Conservation (phyloP, 2,113 vertebrate genomes). For the Athene noctua region DNA sequence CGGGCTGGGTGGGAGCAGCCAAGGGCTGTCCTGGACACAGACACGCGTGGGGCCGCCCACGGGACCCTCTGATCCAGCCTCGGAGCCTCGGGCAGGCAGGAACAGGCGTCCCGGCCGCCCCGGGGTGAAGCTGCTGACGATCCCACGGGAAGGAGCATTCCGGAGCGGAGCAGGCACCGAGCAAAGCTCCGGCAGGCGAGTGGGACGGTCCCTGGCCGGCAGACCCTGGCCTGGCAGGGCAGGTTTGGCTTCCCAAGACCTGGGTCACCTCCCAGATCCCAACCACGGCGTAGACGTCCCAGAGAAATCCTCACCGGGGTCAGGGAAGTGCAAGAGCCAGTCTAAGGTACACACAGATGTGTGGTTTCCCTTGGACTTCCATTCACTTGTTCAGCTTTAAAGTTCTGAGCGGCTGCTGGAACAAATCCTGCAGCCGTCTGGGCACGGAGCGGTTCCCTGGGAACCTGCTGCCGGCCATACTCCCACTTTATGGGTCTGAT, state of each 20-base stretch:
- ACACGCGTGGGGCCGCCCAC: neutral
- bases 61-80: fast-evolving
- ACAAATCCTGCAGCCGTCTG: fast-evolving
- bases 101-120: fast-evolving
- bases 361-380: neutral
- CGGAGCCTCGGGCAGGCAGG: neutral
- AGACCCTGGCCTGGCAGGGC: too few species aligned
- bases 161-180: neutral
- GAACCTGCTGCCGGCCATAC: neutral
- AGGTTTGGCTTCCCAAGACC: neutral
- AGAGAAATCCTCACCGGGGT: fast-evolving
- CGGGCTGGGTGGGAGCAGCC: neutral
- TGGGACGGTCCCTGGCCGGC: fast-evolving
- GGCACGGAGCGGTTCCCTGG: neutral
- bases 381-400: neutral
- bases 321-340: neutral
- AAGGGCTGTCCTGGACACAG: neutral
- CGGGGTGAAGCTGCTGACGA: neutral
- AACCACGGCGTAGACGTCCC: fast-evolving
- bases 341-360: neutral
- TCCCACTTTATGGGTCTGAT: neutral
- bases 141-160: neutral
- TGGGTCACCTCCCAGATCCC: neutral
- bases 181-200: neutral
- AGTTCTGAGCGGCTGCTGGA: neutral